Percentiles rank a stretch among this genome's conserved stretches.
Conservation (phyloP, 2,888 invertebrate species). For the Lordiphosa andalusiaca region DNA sequence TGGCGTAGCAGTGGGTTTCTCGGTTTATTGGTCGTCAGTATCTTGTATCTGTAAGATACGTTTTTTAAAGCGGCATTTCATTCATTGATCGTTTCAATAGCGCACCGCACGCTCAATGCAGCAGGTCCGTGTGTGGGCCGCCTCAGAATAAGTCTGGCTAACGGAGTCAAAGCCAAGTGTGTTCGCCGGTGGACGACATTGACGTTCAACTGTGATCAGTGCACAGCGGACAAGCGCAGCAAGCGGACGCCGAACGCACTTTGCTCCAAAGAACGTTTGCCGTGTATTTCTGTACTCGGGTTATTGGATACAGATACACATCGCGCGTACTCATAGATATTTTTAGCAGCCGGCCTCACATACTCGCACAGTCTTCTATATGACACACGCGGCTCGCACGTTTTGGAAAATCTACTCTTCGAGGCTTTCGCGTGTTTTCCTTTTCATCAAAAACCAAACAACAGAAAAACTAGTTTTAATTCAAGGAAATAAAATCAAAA, state of each 20-base stretch:
- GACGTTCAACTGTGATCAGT: constrained; percentile 65
- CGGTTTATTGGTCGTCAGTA: constrained; percentile 72
- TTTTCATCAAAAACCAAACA: constrained; percentile 4
- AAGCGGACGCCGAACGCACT: constrained; percentile 60
- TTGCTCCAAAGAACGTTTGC: constrained; percentile 51
- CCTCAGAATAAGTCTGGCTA: constrained; percentile 50
- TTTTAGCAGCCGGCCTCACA: constrained; percentile 68
- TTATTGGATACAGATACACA: constrained; percentile 68
- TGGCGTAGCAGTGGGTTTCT: constrained; percentile 75
- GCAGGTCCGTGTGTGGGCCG: constrained; percentile 30
- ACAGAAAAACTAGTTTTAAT: constrained; percentile 15
- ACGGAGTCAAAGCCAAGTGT: constrained; percentile 77
- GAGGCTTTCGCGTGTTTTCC: constrained; percentile 36
- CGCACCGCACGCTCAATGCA: constrained; percentile 57
- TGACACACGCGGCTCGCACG: constrained; percentile 71
- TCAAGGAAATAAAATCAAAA: constrained; percentile 22
- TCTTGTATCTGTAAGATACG: constrained; percentile 52
- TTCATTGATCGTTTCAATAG: constrained; percentile 78
- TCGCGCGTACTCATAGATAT: constrained; percentile 66
- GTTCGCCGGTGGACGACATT: constrained; percentile 46
- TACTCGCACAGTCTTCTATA: constrained; percentile 34
- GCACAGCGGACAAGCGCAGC: constrained; percentile 74
- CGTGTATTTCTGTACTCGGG: constrained; percentile 61
- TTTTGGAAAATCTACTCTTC: constrained; percentile 54
- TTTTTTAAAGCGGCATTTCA: constrained; percentile 71